Evolutionary conservation across 1,140 invertebrate genomes (phyloP).

Genomic region (Campoletis sonorensis): DNA sequence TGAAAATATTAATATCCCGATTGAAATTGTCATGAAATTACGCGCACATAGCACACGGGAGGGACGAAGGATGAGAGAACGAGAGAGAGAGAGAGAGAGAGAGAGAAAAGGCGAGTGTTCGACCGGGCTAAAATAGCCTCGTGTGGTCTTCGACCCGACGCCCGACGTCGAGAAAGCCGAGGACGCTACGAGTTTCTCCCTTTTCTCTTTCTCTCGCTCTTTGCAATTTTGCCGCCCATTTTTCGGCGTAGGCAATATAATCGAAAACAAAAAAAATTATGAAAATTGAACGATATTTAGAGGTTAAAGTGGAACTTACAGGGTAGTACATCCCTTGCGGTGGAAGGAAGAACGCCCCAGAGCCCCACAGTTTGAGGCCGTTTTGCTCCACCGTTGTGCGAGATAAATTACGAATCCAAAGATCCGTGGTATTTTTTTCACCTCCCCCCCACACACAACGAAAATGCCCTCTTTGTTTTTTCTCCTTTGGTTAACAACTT

Average conservation of each 20-base stretch:
- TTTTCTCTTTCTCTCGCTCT: neutral
- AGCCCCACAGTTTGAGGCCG: slow-evolving; percentile 95
- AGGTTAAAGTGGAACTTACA: slow-evolving; percentile 80
- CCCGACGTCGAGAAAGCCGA: slow-evolving; percentile 36
- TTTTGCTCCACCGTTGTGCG: slow-evolving; percentile 78
- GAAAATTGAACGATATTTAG: neutral
- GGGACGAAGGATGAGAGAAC: too few species aligned
- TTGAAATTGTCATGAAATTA: neutral
- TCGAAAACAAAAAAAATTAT: neutral
- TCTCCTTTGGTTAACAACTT: neutral
- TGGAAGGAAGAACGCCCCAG: slow-evolving; percentile 94
- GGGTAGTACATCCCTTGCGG: slow-evolving; percentile 95
- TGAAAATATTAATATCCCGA: neutral
- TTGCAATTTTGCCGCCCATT: neutral
- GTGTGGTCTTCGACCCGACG: slow-evolving; percentile 49
- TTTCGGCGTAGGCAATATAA: neutral
- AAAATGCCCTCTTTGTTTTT: neutral
- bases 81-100: slow-evolving; percentile 48
- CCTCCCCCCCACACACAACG: slow-evolving; percentile 31
- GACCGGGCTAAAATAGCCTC: slow-evolving; percentile 50
- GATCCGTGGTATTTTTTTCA: slow-evolving; percentile 54
- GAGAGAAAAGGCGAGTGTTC: slow-evolving; percentile 42
- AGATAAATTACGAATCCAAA: slow-evolving; percentile 66
- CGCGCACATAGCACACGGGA: neutral
- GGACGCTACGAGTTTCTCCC: slow-evolving; percentile 28